Base-by-base conservation (phyloP, 2,797 vertebrate genomes). In the Thalassophryne amazonica region DNA sequence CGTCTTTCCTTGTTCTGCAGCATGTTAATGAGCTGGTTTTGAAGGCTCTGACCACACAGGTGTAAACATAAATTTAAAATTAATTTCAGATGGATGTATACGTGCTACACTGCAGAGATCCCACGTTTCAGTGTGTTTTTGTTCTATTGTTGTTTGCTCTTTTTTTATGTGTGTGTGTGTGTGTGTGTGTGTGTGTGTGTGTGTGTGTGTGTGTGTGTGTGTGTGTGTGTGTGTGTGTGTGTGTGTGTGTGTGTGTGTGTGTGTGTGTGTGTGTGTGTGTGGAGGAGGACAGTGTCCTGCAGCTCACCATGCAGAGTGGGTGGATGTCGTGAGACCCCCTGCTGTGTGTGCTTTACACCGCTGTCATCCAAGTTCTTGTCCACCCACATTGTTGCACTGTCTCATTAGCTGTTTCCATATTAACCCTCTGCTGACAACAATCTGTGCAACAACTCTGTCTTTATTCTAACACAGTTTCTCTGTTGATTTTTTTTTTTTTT, bases 261-360 rank as follows among this genome's bases (percentile, higher is more conserved):
- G 51, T 14, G 20, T 50, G 42, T 56, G 70, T 62, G 34, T 61
- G 15, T 46, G 20, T 33, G 32, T 21, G 22, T 3, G 55, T 18
- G 22, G 28, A 54, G 40, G 33, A 58, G 51, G 47, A 47, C 8
- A 1, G 20, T 60, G 40, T 63, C 60, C 63, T 58, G 50, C 63
- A 65, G 65, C 47, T 60, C 37, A 51, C 64, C 38, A 34, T 49
- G 37, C 53, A 42, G 69, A 75, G 83, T 83, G 69, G 81, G 85
- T 40, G 78, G 78, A 75, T 61, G 76, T 84, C 78, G 75, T 84
- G 79, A 78, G 79, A 60, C 57, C 67, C 63, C 69, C 58, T 53
- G 52, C 43, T 53, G 24, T 58, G 59, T 50, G 48, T 31, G 40
- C 39, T 70, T 71, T 74, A 48, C 62, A 76, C 56, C 50, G 31